A percentile compares a stretch with the other conserved stretches of the same genome.
Conservation (phyloP, 2,888 invertebrate species). For the Thymelicus sylvestris region DNA sequence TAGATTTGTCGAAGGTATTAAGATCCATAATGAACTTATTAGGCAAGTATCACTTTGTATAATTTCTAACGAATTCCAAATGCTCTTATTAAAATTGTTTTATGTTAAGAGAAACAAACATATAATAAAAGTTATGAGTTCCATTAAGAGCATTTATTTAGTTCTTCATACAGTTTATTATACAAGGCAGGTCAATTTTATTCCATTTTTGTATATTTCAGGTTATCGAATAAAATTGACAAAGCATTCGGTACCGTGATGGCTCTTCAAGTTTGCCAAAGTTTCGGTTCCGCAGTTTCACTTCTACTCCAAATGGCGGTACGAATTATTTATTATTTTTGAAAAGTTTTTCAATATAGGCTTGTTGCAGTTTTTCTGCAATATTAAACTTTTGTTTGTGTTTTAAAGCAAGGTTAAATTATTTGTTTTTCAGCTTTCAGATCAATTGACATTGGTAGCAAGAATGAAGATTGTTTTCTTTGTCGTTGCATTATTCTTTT, state of each 20-base stretch:
- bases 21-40: slow-evolving; percentile 69
- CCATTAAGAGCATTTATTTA: not conserved
- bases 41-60: slow-evolving; percentile 52
- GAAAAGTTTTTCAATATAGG: slow-evolving; percentile 15
- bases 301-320: slow-evolving; percentile 61
- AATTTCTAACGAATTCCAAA: not conserved
- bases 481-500: slow-evolving; percentile 64
- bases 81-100: no score
- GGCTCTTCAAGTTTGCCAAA: slow-evolving; percentile 69
- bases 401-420: not conserved
- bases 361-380: slow-evolving; percentile 11
- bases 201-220: slow-evolving; percentile 43
- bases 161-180: not conserved
- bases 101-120: no score
- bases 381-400: slow-evolving; percentile 14
- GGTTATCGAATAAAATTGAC: slow-evolving; percentile 69
- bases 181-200: not conserved
- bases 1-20: slow-evolving; percentile 67
- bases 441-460: slow-evolving; percentile 61
- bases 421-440: slow-evolving; percentile 61
- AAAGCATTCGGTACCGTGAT: slow-evolving; percentile 70
- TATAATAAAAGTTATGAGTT: no score
- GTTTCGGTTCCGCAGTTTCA: slow-evolving; percentile 67
- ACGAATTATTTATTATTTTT: slow-evolving; percentile 41
- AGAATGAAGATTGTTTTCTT: slow-evolving; percentile 70